Evolutionary conservation across 2,888 invertebrate species (phyloP).

Genomic region (Mimumesa dahlbomi): DNA sequence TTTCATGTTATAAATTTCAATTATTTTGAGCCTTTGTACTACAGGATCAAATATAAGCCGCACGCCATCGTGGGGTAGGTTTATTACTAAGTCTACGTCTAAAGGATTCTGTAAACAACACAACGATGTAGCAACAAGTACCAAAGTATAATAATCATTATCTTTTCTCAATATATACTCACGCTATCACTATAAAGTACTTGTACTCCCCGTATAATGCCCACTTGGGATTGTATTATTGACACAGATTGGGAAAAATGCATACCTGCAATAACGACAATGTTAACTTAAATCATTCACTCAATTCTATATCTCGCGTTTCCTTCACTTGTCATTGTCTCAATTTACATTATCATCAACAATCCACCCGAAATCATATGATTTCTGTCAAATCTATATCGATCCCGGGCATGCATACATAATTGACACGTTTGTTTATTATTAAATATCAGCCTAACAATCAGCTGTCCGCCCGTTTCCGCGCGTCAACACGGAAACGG

Average conservation of each 20-base stretch:
- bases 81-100: constrained; percentile 96
- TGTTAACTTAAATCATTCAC: too few relatives aligned
- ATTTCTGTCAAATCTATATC: too few relatives aligned
- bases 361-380: too few relatives aligned
- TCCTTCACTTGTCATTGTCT: too few relatives aligned
- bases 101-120: constrained; percentile 90
- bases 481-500: too few relatives aligned
- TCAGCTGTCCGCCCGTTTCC: neutral
- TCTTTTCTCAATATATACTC: too few relatives aligned
- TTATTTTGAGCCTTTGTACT: constrained; percentile 96
- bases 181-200: constrained; percentile 98
- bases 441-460: constrained; percentile 9
- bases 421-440: too few relatives aligned
- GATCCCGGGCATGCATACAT: too few relatives aligned
- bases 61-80: constrained; percentile 97
- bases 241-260: constrained; percentile 98
- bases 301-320: too few relatives aligned
- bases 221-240: constrained; percentile 97
- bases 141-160: neutral
- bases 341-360: too few relatives aligned
- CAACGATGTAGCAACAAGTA: neutral
- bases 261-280: constrained; percentile 90
- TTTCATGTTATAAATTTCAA: constrained; percentile 99
- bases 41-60: constrained; percentile 98
- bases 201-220: constrained; percentile 96